phyloP scores from a whole-genome alignment of 2,797 vertebrate species.

The Fistularia tabacaria region DNA sequence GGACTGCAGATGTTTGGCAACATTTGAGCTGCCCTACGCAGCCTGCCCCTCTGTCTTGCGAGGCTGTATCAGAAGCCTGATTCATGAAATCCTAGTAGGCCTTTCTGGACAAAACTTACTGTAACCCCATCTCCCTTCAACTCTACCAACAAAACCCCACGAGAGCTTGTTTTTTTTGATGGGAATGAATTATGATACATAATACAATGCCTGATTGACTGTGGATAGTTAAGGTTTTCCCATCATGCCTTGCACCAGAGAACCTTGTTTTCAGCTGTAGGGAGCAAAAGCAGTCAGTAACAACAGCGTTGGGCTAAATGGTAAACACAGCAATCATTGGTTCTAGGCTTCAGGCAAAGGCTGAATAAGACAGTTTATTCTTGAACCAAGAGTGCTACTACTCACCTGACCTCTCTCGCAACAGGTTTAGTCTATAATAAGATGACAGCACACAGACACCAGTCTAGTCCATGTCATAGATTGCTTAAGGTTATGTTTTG shows the following conservation, averaged over 20 bases:
- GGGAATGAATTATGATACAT: conserved; percentile 31
- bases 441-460: conserved; percentile 9
- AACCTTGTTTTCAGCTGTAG: conserved; percentile 12
- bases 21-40: too few relatives aligned
- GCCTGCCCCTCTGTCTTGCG: conserved; percentile 6
- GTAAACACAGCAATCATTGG: conserved; percentile 10
- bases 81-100: conserved; percentile 16
- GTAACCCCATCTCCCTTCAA: conserved; percentile 2
- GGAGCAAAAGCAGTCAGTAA: not conserved
- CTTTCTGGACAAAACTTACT: conserved; percentile 21
- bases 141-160: conserved; percentile 2
- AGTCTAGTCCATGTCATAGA: conserved; percentile 20
- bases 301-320: conserved; percentile 5
- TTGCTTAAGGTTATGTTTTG: conserved; percentile 16
- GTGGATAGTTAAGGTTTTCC: conserved; percentile 10
- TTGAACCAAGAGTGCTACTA: conserved; percentile 12
- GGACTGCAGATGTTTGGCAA: too few relatives aligned
- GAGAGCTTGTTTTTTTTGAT: conserved; percentile 17
- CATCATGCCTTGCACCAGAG: conserved; percentile 1
- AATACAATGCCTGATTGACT: conserved; percentile 11
- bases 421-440: conserved; percentile 31
- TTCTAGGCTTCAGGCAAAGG: conserved; percentile 5
- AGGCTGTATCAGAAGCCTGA: too few relatives aligned
- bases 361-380: conserved; percentile 7
- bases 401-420: conserved; percentile 41